Conservation (phyloP, 2,113 vertebrate genomes). For the Eulemur rufifrons region DNA sequence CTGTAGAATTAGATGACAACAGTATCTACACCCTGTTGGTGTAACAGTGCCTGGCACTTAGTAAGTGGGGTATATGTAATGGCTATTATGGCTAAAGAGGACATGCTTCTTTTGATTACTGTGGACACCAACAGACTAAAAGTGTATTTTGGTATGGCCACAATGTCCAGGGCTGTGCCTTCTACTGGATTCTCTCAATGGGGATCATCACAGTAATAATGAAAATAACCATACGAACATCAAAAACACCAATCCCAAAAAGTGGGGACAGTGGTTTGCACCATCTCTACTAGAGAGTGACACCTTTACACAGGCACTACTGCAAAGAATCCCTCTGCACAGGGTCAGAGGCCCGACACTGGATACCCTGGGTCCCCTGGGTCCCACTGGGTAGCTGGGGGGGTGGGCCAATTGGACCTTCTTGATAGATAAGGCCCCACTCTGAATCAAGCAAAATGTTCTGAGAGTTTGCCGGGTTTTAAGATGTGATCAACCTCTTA, state of each 20-base stretch:
- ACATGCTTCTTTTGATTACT: neutral
- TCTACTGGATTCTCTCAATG: fast-evolving
- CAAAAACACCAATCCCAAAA: neutral
- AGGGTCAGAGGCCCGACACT: neutral
- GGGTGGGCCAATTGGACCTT: neutral
- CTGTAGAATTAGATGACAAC: neutral
- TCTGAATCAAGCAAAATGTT: neutral
- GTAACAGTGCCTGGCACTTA: too few species aligned
- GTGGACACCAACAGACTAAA: neutral
- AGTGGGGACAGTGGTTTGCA: neutral
- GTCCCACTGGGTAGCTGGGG: neutral
- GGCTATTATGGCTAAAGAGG: neutral
- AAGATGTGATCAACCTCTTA: neutral
- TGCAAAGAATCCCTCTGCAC: neutral
- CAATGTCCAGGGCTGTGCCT: neutral
- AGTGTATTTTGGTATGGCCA: neutral
- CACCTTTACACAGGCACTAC: neutral
- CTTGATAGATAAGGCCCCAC: neutral
- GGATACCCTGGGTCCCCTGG: neutral
- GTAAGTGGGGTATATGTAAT: neutral
- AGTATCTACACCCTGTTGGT: fast-evolving
- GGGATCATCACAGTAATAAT: neutral
- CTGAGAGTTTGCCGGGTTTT: neutral
- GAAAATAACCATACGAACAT: fast-evolving
- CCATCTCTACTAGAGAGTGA: neutral